Evolutionary conservation across 2,797 vertebrate genomes (phyloP), one percentile per base, ranked within the genome.

Genomic region (Sibirionetta formosa): DNA sequence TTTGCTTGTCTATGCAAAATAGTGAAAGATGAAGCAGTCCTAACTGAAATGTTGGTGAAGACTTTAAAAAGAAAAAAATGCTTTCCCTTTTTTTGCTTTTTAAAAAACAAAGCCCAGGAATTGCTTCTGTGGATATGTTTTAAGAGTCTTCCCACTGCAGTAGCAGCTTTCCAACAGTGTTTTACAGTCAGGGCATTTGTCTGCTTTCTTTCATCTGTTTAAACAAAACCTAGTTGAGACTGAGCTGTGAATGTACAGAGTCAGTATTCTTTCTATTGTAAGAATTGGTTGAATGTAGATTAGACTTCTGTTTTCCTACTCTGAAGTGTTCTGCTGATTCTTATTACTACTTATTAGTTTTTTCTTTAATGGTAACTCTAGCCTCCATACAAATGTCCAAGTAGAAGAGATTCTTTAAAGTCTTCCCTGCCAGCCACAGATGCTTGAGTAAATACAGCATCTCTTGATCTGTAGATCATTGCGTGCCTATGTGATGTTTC

Each of bases 101-200:
- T 2, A n/a, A 63, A 54, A 79, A 42, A 0, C 5, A 40, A 35
- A 72, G 22, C 7, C 57, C 40, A 33, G 5, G 1, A 3, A 8
- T 65, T 24, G 2, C 7, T 64, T 80, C n/a, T 64, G 7, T 65
- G 12, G 9, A 5, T 3, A 4, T 70, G 29, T 33, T 53, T 13
- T 51, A 42, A 44, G 46, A 19, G 8, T 35, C 14, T 46, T 86
- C 7, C 35, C 44, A 36, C 42, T 61, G 31, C 48, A 61, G 0
- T 4, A 73, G 42, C 14, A 68, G 33, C 11, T 53, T 84, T 90
- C 22, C 42, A 27, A 15, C 7, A 22, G 51, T 61, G 18, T 38
- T 70, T 19, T 60, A 46, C 12, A 22, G 8, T 57, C 70, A 54
- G 46, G 78, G 17, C 23, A 35, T 42, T 36, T 70, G 36, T 44